Percentiles rank a stretch among this genome's conserved stretches.
phyloP scores from a whole-genome alignment of 2,888 invertebrate species.

The Metacarcinus magister region DNA sequence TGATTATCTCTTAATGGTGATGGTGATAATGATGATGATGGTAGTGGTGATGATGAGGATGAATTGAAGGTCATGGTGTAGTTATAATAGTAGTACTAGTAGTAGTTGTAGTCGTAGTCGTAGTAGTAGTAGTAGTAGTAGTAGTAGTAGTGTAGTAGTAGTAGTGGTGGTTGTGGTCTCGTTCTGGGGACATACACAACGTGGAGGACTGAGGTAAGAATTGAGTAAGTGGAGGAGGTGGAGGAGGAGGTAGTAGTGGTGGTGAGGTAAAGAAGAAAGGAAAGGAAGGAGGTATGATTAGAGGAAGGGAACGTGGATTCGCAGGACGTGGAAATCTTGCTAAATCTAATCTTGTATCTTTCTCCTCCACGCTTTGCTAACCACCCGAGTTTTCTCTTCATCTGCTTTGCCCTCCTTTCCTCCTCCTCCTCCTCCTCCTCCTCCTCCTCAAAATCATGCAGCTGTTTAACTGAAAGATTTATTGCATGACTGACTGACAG shows the following conservation, averaged over 20 bases:
- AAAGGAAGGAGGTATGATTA: neutral
- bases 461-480: neutral
- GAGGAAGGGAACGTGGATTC: neutral
- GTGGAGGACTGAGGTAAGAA: neutral
- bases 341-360: neutral
- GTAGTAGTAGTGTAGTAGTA: neutral
- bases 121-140: neutral
- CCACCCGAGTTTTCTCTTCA: neutral
- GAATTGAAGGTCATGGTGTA: neutral
- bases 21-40: too few species aligned
- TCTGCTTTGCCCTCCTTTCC: constrained; percentile 12
- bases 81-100: neutral
- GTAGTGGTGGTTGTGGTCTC: neutral
- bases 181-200: neutral
- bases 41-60: neutral
- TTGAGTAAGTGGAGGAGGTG: constrained; percentile 5
- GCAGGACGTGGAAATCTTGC: neutral
- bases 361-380: neutral
- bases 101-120: neutral
- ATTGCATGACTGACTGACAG: neutral
- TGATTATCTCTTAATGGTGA: too few species aligned
- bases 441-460: neutral
- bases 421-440: neutral
- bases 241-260: neutral
- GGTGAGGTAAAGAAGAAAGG: neutral